phyloP scores from a whole-genome alignment of 2,888 invertebrate genomes.

The Embidobia sp. region DNA sequence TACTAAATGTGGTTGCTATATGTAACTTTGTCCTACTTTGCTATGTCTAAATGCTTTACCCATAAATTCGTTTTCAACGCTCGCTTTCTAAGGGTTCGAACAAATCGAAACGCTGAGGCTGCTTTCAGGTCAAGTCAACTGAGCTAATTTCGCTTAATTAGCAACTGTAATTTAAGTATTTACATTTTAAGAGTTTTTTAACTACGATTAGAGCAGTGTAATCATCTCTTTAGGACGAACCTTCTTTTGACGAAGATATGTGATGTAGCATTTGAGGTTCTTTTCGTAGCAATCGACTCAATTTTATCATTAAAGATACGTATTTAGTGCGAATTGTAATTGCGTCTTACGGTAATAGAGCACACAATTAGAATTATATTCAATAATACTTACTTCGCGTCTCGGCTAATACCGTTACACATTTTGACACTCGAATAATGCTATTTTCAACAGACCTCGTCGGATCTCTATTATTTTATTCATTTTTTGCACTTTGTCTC shows the following conservation, averaged over 20 bases:
- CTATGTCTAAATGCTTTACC: slow-evolving; percentile 26
- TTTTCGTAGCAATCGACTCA: slow-evolving; percentile 38
- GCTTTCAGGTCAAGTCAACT: slow-evolving; percentile 19
- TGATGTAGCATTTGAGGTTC: slow-evolving; percentile 47
- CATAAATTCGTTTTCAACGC: slow-evolving; percentile 20
- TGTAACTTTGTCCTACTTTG: slow-evolving; percentile 4
- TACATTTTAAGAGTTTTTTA: slow-evolving; percentile 43
- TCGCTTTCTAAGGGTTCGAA: neutral
- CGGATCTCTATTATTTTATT: slow-evolving; percentile 14
- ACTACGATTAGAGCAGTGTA: slow-evolving; percentile 35
- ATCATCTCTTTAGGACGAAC: slow-evolving; percentile 37
- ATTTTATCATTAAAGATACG: slow-evolving; percentile 37
- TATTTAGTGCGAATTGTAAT: slow-evolving; percentile 50
- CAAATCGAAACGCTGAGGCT: neutral
- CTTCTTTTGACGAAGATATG: slow-evolving; percentile 40
- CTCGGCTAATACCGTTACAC: slow-evolving; percentile 31
- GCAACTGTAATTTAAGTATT: slow-evolving; percentile 49
- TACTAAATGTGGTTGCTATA: slow-evolving; percentile 8
- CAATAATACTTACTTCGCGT: slow-evolving; percentile 47
- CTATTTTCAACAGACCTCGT: slow-evolving; percentile 16
- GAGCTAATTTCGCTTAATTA: slow-evolving; percentile 37
- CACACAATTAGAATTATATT: slow-evolving; percentile 34
- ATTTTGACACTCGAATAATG: slow-evolving; percentile 7
- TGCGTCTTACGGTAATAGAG: slow-evolving; percentile 36
- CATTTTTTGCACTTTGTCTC: neutral